Evolutionary conservation across 2,113 vertebrate species (phyloP).

Genomic region (Sphaerodactylus townsendi): DNA sequence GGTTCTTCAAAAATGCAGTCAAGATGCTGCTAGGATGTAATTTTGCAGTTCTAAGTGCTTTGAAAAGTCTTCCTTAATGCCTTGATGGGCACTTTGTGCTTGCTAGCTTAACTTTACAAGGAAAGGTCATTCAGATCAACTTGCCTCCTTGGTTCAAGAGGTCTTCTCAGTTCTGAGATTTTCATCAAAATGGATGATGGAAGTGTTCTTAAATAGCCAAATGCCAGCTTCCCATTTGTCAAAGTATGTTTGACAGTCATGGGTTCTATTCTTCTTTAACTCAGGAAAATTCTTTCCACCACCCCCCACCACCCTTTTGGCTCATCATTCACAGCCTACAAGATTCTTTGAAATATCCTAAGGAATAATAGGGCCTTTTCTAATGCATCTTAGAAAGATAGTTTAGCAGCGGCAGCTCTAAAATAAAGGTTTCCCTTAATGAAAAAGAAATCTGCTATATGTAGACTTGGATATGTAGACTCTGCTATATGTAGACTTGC

Average conservation of each 20-base stretch:
- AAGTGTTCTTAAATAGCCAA: not conserved
- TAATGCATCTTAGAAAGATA: conserved; percentile 40
- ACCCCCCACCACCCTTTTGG: too few species aligned
- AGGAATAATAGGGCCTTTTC: conserved; percentile 39
- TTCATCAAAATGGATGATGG: not conserved
- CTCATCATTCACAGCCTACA: conserved; percentile 42
- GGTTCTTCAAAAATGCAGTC: not conserved
- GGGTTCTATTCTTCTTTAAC: not conserved
- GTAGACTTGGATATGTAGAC: too few species aligned
- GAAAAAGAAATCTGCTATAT: conserved; percentile 50
- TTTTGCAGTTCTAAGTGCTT: not conserved
- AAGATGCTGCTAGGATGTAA: not conserved
- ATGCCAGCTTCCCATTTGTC: not conserved
- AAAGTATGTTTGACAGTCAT: not conserved
- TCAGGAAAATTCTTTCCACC: too few species aligned
- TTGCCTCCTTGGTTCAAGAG: not conserved
- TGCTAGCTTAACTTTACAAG: not conserved
- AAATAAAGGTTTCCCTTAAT: conserved; percentile 61
- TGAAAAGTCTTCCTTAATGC: not conserved
- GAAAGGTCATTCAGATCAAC: not conserved
- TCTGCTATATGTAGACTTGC: conserved; percentile 46
- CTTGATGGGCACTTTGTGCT: not conserved
- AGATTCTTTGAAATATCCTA: conserved; percentile 36
- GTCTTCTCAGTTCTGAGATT: not conserved
- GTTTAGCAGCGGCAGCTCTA: conserved; percentile 57